phyloP scores from a whole-genome alignment of 2,113 vertebrate species.

The Gavia stellata region DNA sequence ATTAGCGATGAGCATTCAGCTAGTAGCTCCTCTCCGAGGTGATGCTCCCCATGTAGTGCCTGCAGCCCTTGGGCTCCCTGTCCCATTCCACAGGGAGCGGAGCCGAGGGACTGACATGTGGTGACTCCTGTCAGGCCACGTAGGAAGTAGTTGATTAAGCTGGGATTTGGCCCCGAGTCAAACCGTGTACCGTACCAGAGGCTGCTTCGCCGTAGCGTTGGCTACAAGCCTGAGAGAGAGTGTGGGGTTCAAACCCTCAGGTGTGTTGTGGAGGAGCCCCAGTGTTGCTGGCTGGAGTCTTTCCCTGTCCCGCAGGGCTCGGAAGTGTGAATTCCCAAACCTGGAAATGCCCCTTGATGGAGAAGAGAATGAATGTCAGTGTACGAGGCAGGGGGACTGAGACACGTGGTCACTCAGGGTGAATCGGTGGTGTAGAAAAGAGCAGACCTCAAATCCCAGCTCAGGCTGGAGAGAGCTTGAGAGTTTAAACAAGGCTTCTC shows the following conservation, averaged over 20 bases:
- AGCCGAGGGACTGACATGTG: not conserved
- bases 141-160: not conserved
- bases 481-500: not conserved
- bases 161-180: not conserved
- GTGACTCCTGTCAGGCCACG: not conserved
- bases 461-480: not conserved
- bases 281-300: not conserved
- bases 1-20: fast-evolving
- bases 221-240: not conserved
- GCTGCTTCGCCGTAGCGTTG: fast-evolving
- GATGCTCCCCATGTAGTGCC: not conserved
- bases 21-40: not conserved
- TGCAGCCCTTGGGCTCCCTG: not conserved
- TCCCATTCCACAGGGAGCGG: not conserved
- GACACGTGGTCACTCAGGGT: fast-evolving
- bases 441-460: not conserved
- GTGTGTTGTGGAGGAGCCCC: not conserved
- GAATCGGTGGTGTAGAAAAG: not conserved
- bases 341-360: not conserved
- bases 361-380: fast-evolving
- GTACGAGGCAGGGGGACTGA: not conserved
- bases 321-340: not conserved
- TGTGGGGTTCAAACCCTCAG: not conserved
- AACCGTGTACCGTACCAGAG: not conserved
- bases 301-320: not conserved